phyloP scores from a whole-genome alignment of 2,113 vertebrate genomes.

The Epinephelus moara region DNA sequence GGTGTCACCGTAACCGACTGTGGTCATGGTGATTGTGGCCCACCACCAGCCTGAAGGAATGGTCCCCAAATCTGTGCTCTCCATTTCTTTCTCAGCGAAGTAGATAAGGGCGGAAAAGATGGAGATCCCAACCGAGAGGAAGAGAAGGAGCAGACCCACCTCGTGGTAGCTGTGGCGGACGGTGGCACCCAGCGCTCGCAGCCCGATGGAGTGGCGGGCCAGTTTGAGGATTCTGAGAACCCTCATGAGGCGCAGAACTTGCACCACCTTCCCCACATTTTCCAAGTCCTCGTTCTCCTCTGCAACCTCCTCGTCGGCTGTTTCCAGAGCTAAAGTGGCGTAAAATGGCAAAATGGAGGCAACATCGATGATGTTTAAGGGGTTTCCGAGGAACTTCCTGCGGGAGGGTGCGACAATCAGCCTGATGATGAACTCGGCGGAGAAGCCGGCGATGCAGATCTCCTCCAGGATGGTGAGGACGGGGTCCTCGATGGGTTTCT shows the following conservation, averaged over 20 bases:
- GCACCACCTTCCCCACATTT: conserved; percentile 97
- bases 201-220: conserved; percentile 94
- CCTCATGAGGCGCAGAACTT: conserved; percentile 95
- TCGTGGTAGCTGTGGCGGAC: conserved; percentile 97
- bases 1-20: conserved; percentile 97
- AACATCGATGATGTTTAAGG: conserved; percentile 96
- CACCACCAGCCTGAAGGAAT: conserved; percentile 99
- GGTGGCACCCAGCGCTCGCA: conserved; percentile 94
- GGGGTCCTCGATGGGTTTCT: conserved; percentile 90
- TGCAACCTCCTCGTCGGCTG: conserved; percentile 87
- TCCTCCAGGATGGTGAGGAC: conserved; percentile 91
- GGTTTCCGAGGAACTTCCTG: conserved; percentile 93
- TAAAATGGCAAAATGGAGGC: conserved; percentile 97
- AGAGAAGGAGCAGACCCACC: conserved; percentile 95
- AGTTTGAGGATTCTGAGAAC: conserved; percentile 97
- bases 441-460: conserved; percentile 94
- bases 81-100: conserved; percentile 94
- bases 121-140: conserved; percentile 97
- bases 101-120: conserved; percentile 98
- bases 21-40: conserved; percentile 99
- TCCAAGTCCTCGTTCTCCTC: conserved; percentile 93
- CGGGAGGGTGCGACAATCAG: conserved; percentile 89
- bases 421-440: conserved; percentile 90
- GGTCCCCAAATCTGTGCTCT: conserved; percentile 88
- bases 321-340: conserved; percentile 92